Base-by-base conservation (phyloP, 2,797 vertebrate genomes). In the Helostoma temminkii region DNA sequence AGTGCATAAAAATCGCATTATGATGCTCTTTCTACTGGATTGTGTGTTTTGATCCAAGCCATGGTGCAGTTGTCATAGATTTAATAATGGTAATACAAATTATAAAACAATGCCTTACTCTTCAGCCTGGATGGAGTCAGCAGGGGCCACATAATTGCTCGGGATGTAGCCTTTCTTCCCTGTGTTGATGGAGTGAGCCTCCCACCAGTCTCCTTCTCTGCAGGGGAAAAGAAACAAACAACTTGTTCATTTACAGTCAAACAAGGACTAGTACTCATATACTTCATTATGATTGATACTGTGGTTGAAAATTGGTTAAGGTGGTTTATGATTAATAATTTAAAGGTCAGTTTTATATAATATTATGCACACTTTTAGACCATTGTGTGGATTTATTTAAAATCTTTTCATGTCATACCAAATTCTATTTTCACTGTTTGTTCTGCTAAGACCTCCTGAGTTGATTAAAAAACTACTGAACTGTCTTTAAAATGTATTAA, bases 171-270 rank as follows among this genome's bases (percentile, higher is more conserved):
- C 97, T 34, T 94, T 97, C 91, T 96, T 96, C 87, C 96, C 97
- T 0, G 96, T 97, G 87, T 95, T 97, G 89, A 98, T 98, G 84
- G 97, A 98, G 89, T 95, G 94, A 57, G 97, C 97, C 93, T 98
- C 97, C 97, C 97, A 98, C 97, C 97, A 98, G 91, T 98, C 97
- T 85, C 97, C 97, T 91, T 98, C 97, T 78, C 97, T 98, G 83
- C 58, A 74, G 54, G 49, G 18, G 25, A 43, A 39, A 68, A 39
- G 41, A 72, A 16, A 72, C 8, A 18, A 42, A 63, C 15, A 24
- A 42, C 54, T 69, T 6, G 57, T 8, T 59, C 67, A 34, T 42
- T 54, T 50, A 62, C 48, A 42, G 55, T 70, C 49, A 61, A 25
- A 42, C 39, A 16, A 68, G n/a, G 45, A 49, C 64, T 10, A n/a